These are phyloP conservation scores for Leptura quadrifasciata DNA, from an alignment of 2,888 invertebrate genomes.

Conservation along the genomic window DNA sequence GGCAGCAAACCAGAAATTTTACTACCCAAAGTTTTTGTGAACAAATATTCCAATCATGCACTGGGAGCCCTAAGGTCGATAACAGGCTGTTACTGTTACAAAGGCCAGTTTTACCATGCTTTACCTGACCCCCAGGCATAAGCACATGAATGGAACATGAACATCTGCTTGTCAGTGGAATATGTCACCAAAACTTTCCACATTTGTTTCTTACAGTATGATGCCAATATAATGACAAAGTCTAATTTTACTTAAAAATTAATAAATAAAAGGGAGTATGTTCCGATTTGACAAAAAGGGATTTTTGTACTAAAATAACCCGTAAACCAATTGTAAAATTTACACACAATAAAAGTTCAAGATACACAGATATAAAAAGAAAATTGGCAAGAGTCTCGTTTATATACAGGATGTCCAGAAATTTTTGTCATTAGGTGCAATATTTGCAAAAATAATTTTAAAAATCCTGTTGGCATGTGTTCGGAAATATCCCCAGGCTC, in stretches of 20 bases:
- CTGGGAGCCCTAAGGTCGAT: not conserved
- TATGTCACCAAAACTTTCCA: not conserved
- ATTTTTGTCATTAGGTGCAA: no score
- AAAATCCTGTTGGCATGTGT: no score
- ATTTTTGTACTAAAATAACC: slow-evolving; percentile 7
- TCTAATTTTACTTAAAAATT: not conserved
- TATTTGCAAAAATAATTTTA: no score
- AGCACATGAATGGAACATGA: not conserved
- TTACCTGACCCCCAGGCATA: not conserved
- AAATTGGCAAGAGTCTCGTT: not conserved
- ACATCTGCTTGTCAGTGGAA: not conserved
- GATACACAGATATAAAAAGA: not conserved
- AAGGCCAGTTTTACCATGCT: not conserved
- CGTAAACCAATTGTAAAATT: not conserved
- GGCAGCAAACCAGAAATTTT: not conserved
- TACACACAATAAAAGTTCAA: not conserved
- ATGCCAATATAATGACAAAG: not conserved
- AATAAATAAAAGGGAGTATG: not conserved
- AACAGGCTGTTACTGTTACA: not conserved
- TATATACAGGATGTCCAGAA: no score
- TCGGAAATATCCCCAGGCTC: no score
- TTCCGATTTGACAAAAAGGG: not conserved
- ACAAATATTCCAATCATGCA: not conserved
- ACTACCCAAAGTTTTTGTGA: not conserved
- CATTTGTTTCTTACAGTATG: not conserved